Base-by-base conservation (phyloP, 2,797 vertebrate species). In the Hippocampus kuda region DNA sequence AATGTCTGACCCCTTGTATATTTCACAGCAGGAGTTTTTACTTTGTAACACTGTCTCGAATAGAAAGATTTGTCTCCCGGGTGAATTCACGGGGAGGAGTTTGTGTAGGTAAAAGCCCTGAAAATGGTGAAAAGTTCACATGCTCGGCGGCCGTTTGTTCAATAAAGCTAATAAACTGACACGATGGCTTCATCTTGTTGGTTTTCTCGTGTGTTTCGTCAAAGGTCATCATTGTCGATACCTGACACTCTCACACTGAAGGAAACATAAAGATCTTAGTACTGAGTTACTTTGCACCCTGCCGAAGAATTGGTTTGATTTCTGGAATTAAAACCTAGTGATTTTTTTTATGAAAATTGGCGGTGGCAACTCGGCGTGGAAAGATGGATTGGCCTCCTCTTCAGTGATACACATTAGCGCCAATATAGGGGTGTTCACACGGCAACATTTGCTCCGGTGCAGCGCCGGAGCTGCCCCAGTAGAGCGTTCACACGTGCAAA, bases 181-280 rank as follows among this genome's bases (percentile, higher is more conserved):
- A 15, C 26, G 41, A 27, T 68, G 24, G 16, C 38, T 68, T 67
- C 24, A 53, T 67, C 51, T 56, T 67, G 66, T 67, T 34, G 46
- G n/a, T 38, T 26, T 18, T 65, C 63, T 65, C 24, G 15, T 51
- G 15, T 18, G 53, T 57, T 57, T 42, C 66, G 24, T 44, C 22
- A 68, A 68, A 68, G 34, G 66, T 68, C 66, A 57, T 53, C n/a
- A 15, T 24, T 44, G 66, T 57, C 53, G 38, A 57, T 56, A 57
- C 12, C 4, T 44, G 56, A 56, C 16, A 20, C 27, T 26, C 41
- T n/a, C 42, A 72, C 64, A 10, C 27, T 65, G 44, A 68, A 68
- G 24, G 63, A 27, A 49, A 41, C 66, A 46, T 18, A 54, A 56
- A 42, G 61, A 64, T 41, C 38, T 64, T 64, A 22, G 41, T 22